phyloP scores from a whole-genome alignment of 2,113 vertebrate genomes.

The Cynopterus brachyotis region DNA sequence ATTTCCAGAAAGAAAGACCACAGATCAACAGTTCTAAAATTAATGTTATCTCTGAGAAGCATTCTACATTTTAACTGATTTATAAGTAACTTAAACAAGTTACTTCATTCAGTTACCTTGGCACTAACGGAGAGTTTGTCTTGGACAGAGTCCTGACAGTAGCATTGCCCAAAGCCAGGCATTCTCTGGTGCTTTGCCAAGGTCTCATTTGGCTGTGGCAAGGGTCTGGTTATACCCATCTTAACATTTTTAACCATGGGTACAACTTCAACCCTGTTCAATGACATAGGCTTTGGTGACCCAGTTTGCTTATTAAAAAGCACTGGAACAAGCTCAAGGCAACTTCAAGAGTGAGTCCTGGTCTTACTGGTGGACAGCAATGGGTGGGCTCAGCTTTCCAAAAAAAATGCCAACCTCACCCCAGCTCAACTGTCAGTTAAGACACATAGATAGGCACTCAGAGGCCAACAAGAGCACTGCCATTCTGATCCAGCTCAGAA shows the following conservation, averaged over 20 bases:
- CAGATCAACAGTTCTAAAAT: constrained; percentile 39
- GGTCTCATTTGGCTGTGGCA: constrained; percentile 65
- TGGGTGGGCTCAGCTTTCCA: not conserved
- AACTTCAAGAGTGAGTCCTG: not conserved
- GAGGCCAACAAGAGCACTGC: not conserved
- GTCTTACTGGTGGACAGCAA: not conserved
- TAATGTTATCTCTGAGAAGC: constrained; percentile 53
- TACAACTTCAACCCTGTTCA: not conserved
- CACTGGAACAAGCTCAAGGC: not conserved
- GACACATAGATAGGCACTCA: not conserved
- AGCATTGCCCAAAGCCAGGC: constrained; percentile 72
- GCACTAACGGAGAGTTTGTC: constrained; percentile 60
- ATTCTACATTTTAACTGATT: constrained; percentile 38
- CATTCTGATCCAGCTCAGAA: not conserved
- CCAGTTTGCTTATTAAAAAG: not conserved
- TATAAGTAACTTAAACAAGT: constrained; percentile 54
- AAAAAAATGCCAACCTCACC: not conserved
- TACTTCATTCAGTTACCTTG: constrained; percentile 71
- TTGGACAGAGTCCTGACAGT: constrained; percentile 74
- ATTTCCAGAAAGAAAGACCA: constrained; percentile 44
- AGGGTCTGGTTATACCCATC: constrained; percentile 64
- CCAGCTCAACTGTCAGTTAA: not conserved
- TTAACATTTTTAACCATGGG: constrained; percentile 16
- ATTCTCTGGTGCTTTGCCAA: constrained; percentile 64
- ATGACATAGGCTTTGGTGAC: not conserved